Evolutionary conservation across 2,888 invertebrate genomes (phyloP).

Genomic region (Pemphredon lugubris): DNA sequence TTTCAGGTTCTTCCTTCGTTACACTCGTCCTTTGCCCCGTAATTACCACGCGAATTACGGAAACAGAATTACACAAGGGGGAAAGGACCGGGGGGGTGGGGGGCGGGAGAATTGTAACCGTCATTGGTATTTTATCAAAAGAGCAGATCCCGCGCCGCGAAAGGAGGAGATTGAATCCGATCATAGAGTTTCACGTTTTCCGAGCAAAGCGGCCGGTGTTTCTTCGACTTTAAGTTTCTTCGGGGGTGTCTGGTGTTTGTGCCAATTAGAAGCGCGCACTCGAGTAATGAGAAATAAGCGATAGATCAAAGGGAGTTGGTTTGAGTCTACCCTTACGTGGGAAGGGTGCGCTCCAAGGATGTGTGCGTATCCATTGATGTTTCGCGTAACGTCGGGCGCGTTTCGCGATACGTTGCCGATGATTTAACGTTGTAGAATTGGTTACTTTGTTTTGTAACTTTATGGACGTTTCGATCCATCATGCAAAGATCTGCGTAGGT

Average conservation of each 20-base stretch:
- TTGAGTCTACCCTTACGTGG: no score
- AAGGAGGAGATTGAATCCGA: constrained; percentile 20
- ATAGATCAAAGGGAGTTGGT: no score
- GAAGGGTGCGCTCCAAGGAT: no score
- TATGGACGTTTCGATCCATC: no score
- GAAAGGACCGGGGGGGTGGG: no score
- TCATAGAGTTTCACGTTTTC: constrained; percentile 2
- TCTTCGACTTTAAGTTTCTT: neutral
- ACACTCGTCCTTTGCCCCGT: constrained; percentile 50
- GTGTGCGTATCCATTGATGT: no score
- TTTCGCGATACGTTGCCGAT: no score
- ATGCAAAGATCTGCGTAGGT: no score
- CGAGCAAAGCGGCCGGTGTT: neutral
- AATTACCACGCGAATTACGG: constrained; percentile 50
- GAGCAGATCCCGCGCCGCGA: constrained; percentile 24
- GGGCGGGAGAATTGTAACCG: constrained; percentile 22
- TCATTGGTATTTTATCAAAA: constrained; percentile 38
- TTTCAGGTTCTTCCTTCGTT: constrained; percentile 48
- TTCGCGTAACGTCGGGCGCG: no score
- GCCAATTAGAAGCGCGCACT: neutral
- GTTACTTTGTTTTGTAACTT: no score
- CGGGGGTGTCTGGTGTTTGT: constrained; percentile 1
- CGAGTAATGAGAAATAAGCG: no score
- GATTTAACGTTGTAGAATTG: no score
- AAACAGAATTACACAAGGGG: neutral